Percentiles rank a stretch among this genome's conserved stretches.
These are phyloP conservation scores for Pipistrellus pygmaeus DNA, from an alignment of 2,797 vertebrate genomes.

Conservation along the genomic window DNA sequence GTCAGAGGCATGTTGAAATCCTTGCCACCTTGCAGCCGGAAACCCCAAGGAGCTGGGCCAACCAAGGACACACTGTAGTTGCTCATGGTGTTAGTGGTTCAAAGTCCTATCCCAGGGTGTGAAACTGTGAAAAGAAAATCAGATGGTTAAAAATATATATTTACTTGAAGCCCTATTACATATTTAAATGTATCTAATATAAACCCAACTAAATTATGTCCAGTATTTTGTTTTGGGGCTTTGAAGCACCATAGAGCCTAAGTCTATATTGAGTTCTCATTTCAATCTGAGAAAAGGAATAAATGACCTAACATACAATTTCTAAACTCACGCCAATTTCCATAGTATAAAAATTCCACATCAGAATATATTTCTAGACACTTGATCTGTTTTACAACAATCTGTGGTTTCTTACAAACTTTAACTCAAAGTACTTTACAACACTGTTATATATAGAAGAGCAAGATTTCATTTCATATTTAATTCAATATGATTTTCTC, in stretches of 20 bases:
- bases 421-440: conserved; percentile 58
- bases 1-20: conserved; percentile 99
- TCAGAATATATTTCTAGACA: conserved; percentile 56
- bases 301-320: conserved; percentile 50
- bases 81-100: conserved; percentile 91
- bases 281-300: conserved; percentile 59
- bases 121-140: conserved; percentile 82
- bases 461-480: conserved; percentile 46
- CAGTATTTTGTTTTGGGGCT: background rate
- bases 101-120: conserved; percentile 76
- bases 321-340: conserved; percentile 59
- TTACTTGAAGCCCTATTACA: background rate
- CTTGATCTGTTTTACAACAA: conserved; percentile 49
- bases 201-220: conserved; percentile 56
- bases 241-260: background rate
- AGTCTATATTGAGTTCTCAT: conserved; percentile 40
- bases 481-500: conserved; percentile 50
- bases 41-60: conserved; percentile 98
- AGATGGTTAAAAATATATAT: conserved; percentile 70
- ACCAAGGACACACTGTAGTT: conserved; percentile 95
- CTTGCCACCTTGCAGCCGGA: conserved; percentile 98
- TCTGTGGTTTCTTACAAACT: conserved; percentile 20
- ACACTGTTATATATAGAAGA: background rate
- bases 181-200: background rate
- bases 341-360: conserved; percentile 58